A percentile compares a stretch with the other conserved stretches of the same genome.
Evolutionary conservation across 2,888 invertebrate species (phyloP).

Genomic region (Danaus chrysippus): DNA sequence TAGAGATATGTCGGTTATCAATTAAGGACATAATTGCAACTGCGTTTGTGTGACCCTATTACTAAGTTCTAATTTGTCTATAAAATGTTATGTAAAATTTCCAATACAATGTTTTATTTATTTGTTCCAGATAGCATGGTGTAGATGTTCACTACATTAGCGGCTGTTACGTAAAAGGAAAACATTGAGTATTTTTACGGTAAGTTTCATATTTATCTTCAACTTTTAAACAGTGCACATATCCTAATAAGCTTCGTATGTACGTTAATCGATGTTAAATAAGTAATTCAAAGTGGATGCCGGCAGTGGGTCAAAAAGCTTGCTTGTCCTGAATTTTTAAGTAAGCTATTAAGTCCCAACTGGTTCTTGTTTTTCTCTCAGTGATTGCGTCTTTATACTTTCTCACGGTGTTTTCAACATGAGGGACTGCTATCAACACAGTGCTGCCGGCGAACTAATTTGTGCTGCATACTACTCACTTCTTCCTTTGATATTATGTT

Average conservation of each 20-base stretch:
- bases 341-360: constrained; percentile 59
- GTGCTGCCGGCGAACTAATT: constrained; percentile 41
- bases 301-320: constrained; percentile 58
- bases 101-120: constrained; percentile 29
- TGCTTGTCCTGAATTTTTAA: constrained; percentile 73
- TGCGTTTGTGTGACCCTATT: constrained; percentile 37
- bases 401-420: constrained; percentile 56
- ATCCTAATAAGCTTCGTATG: not conserved
- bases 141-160: constrained; percentile 41
- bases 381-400: constrained; percentile 74
- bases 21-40: constrained; percentile 41
- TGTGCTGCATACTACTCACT: constrained; percentile 11
- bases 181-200: constrained; percentile 22
- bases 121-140: constrained; percentile 61
- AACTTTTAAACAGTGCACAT: not conserved
- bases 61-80: constrained; percentile 26
- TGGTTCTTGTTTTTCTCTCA: constrained; percentile 63
- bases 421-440: constrained; percentile 50
- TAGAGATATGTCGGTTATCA: constrained; percentile 29
- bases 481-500: not conserved
- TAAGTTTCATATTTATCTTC: constrained; percentile 24
- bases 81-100: constrained; percentile 22
- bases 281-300: constrained; percentile 6
- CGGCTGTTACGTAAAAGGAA: constrained; percentile 34
- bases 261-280: constrained; percentile 11